Evolutionary conservation across 1,140 invertebrate species (phyloP), one percentile per base, ranked within the genome.

Genomic region (Parasteatoda tepidariorum): DNA sequence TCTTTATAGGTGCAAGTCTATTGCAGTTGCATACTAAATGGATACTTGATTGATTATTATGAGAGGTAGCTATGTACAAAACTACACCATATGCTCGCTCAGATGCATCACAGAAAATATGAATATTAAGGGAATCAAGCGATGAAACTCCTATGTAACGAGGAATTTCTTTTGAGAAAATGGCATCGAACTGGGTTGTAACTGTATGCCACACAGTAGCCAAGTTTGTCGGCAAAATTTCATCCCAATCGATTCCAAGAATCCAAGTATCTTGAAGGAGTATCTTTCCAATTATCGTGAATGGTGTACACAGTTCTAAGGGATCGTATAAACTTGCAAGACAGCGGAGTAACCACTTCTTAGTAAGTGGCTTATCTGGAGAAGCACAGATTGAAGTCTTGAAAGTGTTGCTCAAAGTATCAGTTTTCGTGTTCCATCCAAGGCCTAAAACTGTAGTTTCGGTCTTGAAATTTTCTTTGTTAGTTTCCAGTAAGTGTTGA

Each of bases 241-340:
- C 78, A 61, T 81, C 33, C 78, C 78, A 81, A 22, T 41, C 18
- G 6, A 48, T 81, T 34, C 59, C 61, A 15, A 61, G 34, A 24
- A 71, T 24, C 57, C 79, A 83, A 13, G 68, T 83, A 55, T 83
- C 67, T 66, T 66, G 59, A 34, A 73, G 73, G 0, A 73, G 15
- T 2, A 83, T 62, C 62, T 73, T 73, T 28, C 67, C 59, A 15
- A 62, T 7, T 33, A 83, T 55, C 9, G n/a, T 64, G 31, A 73
- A 62, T 28, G 81, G 68, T 22, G 81, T 28, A 26, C 48, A 64
- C 4, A 83, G 24, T 62, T 68, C 79, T 34, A 73, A 66, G 28
- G 67, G 68, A 34, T 73, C 28, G 28, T 64, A 83, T 13, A 62
- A 64, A 55, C 59, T 71, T 26, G 79, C 55, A 48, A 73, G 38